Conservation (phyloP, 2,888 invertebrate species). For the Conomelus anceps region DNA sequence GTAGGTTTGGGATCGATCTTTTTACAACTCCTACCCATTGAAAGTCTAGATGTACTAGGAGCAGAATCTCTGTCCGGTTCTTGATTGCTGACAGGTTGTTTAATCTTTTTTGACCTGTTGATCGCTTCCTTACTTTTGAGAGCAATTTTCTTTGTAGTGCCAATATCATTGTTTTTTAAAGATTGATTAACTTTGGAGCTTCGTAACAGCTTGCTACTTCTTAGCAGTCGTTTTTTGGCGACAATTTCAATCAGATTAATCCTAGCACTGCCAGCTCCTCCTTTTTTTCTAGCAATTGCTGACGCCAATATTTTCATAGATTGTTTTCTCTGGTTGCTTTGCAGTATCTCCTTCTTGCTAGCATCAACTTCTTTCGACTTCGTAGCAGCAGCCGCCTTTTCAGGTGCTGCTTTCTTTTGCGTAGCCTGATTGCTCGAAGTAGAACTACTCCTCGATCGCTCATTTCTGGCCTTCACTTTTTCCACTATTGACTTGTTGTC, state of each 20-base stretch:
- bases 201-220: not conserved
- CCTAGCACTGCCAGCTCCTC: not conserved
- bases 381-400: not conserved
- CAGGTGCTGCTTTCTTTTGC: conserved; percentile 5
- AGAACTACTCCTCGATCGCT: not conserved
- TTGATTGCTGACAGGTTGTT: not conserved
- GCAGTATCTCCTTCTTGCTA: not conserved
- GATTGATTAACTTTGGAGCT: not conserved
- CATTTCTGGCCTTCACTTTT: not conserved
- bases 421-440: conserved; percentile 1
- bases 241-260: not conserved
- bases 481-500: not conserved
- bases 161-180: not conserved
- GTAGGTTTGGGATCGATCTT: not conserved
- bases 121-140: not conserved
- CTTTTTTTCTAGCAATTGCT: not conserved
- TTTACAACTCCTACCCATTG: not conserved
- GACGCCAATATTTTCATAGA: not conserved
- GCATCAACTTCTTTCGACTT: not conserved
- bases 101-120: not conserved
- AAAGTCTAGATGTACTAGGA: not conserved
- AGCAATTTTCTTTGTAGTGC: not conserved
- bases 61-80: too few species aligned
- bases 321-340: not conserved
- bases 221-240: not conserved